phyloP scores from a whole-genome alignment of 30 jellyfish, hydroid and myxozoan genomes.

The Sanderia malayensis region DNA sequence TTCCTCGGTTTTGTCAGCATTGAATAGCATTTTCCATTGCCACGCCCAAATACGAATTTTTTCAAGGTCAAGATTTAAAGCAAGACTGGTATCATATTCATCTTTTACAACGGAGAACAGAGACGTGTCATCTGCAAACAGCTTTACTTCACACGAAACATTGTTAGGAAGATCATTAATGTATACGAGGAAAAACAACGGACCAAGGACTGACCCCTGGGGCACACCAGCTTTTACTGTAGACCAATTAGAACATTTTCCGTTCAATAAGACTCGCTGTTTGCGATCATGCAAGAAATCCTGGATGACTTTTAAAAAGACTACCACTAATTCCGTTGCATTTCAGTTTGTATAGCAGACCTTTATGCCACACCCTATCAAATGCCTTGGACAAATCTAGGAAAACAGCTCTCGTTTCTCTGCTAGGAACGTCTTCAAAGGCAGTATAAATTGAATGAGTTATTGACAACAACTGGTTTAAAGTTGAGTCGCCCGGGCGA shows the following conservation, averaged over 20 bases:
- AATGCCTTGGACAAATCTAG: constrained; percentile 34
- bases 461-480: constrained; percentile 24
- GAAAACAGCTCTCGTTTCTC: constrained; percentile 28
- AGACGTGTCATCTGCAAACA: constrained; percentile 14
- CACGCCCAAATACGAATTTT: constrained; percentile 13
- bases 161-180: neutral
- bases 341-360: constrained; percentile 8
- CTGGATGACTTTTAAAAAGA: constrained; percentile 6
- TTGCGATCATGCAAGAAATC: constrained; percentile 14
- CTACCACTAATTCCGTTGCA: constrained; percentile 21
- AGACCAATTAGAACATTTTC: constrained; percentile 12
- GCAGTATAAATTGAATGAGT: constrained; percentile 20
- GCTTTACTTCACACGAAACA: constrained; percentile 13
- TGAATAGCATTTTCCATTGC: too few species aligned
- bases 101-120: constrained; percentile 12
- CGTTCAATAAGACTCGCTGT: neutral
- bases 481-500: constrained; percentile 24
- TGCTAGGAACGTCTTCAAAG: constrained; percentile 30
- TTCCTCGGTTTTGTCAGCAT: constrained; percentile 7
- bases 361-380: too few species aligned
- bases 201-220: constrained; percentile 24
- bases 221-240: constrained; percentile 17
- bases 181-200: constrained; percentile 6
- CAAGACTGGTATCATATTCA: constrained; percentile 8
- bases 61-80: constrained; percentile 18